Evolutionary conservation across 2,888 invertebrate genomes (phyloP).

Genomic region (Pteria penguin): DNA sequence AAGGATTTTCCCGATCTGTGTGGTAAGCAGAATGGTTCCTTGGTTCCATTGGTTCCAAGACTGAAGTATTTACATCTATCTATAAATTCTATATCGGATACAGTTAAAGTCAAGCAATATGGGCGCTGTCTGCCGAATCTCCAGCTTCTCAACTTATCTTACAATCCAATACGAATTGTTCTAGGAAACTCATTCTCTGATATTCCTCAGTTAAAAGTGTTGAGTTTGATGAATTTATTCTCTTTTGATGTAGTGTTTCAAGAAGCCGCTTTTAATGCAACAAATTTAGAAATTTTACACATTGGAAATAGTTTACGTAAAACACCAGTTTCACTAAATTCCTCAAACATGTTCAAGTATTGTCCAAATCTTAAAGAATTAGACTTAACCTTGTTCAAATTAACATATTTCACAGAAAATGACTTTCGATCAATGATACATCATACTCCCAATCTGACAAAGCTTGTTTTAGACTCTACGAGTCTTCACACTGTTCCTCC

Average conservation of each 20-base stretch:
- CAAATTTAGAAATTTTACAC: background rate
- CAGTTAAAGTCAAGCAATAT: background rate
- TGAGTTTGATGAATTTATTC: constrained; percentile 3
- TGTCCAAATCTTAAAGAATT: constrained; percentile 3
- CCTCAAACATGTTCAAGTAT: background rate
- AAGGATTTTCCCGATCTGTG: background rate
- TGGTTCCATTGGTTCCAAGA: background rate
- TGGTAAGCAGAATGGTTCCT: background rate
- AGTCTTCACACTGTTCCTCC: constrained; percentile 2
- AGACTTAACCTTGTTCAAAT: background rate
- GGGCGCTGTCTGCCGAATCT: constrained; percentile 13
- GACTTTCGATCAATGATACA: background rate
- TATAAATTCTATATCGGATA: constrained; percentile 14
- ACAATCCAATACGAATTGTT: constrained; percentile 8
- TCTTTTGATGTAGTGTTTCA: constrained; percentile 5
- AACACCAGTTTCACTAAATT: background rate
- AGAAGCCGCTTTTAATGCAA: background rate
- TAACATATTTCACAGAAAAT: background rate
- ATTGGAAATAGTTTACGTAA: constrained; percentile 9
- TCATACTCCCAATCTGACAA: background rate
- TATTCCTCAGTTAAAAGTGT: background rate
- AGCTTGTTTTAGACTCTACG: background rate
- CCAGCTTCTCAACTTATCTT: constrained; percentile 10
- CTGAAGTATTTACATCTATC: background rate
- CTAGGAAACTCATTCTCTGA: constrained; percentile 8